Evolutionary conservation across 2,113 vertebrate genomes (phyloP).

Genomic region (Machaerirhynchus nigripectus): DNA sequence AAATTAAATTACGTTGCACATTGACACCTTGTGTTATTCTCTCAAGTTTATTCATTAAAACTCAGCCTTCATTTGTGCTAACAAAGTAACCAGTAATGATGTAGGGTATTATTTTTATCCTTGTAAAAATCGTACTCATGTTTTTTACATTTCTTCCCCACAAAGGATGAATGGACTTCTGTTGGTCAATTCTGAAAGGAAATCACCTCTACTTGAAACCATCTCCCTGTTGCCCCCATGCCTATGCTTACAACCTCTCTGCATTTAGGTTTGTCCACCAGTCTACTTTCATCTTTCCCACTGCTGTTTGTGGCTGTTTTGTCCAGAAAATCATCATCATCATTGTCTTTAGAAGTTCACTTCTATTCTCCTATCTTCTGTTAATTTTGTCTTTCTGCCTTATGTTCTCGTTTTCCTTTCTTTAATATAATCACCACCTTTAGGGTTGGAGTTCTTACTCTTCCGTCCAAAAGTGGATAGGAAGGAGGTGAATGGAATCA

Average conservation of each 20-base stretch:
- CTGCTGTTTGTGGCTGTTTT: neutral
- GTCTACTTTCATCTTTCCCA: neutral
- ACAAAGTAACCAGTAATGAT: neutral
- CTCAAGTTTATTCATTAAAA: neutral
- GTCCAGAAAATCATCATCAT: neutral
- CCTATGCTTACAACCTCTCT: neutral
- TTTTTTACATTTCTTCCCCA: neutral
- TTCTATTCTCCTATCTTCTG: neutral
- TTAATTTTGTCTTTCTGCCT: neutral
- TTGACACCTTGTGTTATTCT: neutral
- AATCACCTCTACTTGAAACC: fast-evolving
- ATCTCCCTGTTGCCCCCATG: fast-evolving
- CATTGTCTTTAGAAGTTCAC: neutral
- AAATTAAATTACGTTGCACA: neutral
- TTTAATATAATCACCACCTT: neutral
- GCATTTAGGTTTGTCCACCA: neutral
- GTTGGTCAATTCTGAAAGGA: neutral
- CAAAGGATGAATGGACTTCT: fast-evolving
- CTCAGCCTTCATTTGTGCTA: neutral
- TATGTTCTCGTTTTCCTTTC: neutral
- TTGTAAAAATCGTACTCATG: fast-evolving
- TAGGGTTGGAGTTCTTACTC: neutral
- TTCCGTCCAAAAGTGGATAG: neutral
- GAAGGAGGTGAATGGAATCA: neutral
- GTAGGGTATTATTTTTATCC: neutral